phyloP scores from a whole-genome alignment of 2,113 vertebrate genomes.

The Xyrauchen texanus region DNA sequence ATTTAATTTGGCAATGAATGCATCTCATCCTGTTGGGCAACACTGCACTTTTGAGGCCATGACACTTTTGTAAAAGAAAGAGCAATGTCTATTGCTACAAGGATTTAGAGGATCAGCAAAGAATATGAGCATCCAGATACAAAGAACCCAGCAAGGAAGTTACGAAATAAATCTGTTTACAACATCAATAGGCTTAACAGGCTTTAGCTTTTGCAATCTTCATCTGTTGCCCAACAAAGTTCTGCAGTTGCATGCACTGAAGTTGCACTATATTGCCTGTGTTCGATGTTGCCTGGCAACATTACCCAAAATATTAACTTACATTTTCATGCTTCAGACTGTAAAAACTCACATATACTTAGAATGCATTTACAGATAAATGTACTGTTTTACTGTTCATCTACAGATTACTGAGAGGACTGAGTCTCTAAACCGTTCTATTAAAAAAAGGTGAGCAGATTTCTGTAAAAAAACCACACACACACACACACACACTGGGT shows the following conservation, averaged over 20 bases:
- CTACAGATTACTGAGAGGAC: slow-evolving; percentile 82
- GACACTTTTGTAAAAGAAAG: not conserved
- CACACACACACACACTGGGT: no score
- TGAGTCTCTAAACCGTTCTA: slow-evolving; percentile 78
- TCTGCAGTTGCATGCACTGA: not conserved
- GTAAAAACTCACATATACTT: not conserved
- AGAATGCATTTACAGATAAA: not conserved
- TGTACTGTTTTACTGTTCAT: not conserved
- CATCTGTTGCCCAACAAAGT: not conserved
- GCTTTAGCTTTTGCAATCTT: slow-evolving; percentile 2
- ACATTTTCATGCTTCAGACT: not conserved
- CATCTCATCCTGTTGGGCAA: not conserved
- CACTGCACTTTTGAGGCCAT: not conserved
- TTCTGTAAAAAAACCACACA: no score
- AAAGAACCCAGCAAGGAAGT: not conserved
- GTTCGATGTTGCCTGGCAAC: not conserved
- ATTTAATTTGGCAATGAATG: not conserved
- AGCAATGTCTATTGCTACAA: not conserved
- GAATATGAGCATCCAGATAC: not conserved
- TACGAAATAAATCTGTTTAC: not conserved
- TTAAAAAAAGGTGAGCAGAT: slow-evolving; percentile 80
- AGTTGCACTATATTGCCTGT: no score
- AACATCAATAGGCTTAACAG: not conserved
- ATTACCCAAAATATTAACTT: not conserved
- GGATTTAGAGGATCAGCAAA: not conserved